A percentile compares a stretch with the other conserved stretches of the same genome.
Conservation (phyloP, 2,113 vertebrate species). For the Marmota monax region DNA sequence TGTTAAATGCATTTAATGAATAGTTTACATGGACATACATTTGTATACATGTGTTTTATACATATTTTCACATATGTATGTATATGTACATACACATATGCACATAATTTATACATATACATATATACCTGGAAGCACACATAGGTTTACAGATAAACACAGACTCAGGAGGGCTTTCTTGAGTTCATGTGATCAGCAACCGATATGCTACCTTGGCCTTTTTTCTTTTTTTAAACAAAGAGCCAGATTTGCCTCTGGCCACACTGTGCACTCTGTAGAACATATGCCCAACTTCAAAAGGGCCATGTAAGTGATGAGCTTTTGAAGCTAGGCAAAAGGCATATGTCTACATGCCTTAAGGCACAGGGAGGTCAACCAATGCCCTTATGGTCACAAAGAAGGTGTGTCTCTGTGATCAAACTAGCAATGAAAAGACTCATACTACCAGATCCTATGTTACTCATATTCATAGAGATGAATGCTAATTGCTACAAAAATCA, state of each 20-base stretch:
- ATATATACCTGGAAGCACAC: neutral
- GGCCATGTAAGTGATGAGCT: conserved; percentile 63
- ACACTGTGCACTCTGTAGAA: conserved; percentile 70
- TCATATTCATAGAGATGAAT: neutral
- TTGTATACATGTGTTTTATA: neutral
- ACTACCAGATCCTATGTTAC: neutral
- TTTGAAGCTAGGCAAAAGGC: conserved; percentile 79
- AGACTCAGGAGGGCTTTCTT: conserved; percentile 26
- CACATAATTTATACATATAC: neutral
- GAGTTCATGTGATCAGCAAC: conserved; percentile 61
- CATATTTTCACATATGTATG: neutral
- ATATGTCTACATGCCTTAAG: conserved; percentile 75
- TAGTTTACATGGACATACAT: neutral
- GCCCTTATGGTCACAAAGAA: conserved; percentile 73
- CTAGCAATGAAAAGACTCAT: conserved; percentile 36
- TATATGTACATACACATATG: neutral
- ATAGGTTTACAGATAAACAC: neutral
- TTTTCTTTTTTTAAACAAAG: conserved; percentile 75
- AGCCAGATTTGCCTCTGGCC: conserved; percentile 79
- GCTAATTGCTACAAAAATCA: conserved; percentile 34
- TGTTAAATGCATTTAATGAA: conserved; percentile 19
- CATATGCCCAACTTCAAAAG: conserved; percentile 77
- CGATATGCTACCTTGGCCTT: conserved; percentile 54
- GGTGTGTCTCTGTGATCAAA: conserved; percentile 67
- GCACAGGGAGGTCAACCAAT: conserved; percentile 72